phyloP scores from a whole-genome alignment of 2,113 vertebrate genomes.

The Phasianus colchicus region DNA sequence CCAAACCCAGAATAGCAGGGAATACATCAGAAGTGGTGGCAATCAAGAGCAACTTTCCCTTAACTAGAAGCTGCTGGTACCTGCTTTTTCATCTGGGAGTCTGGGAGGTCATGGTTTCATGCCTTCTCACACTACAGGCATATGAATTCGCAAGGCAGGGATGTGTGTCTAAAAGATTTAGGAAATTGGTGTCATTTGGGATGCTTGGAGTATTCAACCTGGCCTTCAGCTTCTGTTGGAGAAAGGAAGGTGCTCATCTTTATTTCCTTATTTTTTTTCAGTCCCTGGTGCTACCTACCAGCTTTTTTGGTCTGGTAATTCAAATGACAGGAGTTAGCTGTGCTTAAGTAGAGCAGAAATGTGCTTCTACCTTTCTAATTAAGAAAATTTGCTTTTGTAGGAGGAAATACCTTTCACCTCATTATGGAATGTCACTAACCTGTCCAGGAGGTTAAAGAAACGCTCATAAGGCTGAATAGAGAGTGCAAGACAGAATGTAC shows the following conservation, averaged over 20 bases:
- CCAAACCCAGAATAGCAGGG: neutral
- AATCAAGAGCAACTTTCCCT: neutral
- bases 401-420: neutral
- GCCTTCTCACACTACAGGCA: neutral
- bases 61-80: neutral
- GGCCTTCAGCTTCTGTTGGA: neutral
- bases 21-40: neutral
- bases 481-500: neutral
- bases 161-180: accelerated
- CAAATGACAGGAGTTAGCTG: neutral
- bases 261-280: neutral
- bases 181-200: neutral
- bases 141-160: neutral
- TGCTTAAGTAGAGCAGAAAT: neutral
- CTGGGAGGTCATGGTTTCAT: accelerated
- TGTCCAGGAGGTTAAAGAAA: neutral
- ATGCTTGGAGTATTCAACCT: accelerated
- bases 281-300: accelerated
- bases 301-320: neutral
- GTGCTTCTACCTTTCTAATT: neutral
- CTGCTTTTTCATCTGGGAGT: neutral
- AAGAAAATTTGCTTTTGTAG: neutral
- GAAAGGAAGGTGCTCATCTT: neutral
- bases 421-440: neutral
- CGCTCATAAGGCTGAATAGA: neutral